Evolutionary conservation across 2,888 invertebrate genomes (phyloP), one percentile per base, ranked within the genome.

Genomic region (Carabus problematicus): DNA sequence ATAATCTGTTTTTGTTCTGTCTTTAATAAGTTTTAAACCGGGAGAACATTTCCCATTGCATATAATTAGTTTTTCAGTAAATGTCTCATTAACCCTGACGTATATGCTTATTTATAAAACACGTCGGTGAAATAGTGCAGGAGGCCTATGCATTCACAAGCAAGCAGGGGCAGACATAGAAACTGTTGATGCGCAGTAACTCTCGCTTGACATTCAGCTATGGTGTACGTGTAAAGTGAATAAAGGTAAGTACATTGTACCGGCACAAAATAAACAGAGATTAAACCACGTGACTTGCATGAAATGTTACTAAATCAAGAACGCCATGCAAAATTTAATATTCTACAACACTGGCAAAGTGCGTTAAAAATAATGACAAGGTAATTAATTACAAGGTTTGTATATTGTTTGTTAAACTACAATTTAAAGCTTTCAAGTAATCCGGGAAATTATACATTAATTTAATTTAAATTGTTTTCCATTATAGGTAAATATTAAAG

Each of bases 341-440:
- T 66, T 66, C 66, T 40, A 16, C 66, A 66, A 66, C 29, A 29
- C 29, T 29, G 2, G 29, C 29, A 29, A 29, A 29, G 29, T 29
- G 47, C 12, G 14, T 47, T 47, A 47, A 47, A 12, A 12, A 12
- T 47, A 3, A 14, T 12, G 14, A 12, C 47, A 47, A 47, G 3
- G 47, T 12, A 47, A 12, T 12, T 3, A 47, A 47, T 12, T 12
- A 75, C 76, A 76, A 74, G 75, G 74, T 75, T 73, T 74, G 72
- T 39, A 75, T 74, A 76, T 77, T 77, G 75, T 74, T 76, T 73
- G 71, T 72, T 72, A 72, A 75, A 75, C 74, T 76, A 74, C 76
- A 75, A 76, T 76, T 74, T 73, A 72, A 62, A 68, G 66, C 72
- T 72, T 72, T 71, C 59, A 54, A 64, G 64, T 29, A 2, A 29